Percentiles rank a stretch among this genome's conserved stretches.
Conservation (phyloP, 2,113 vertebrate species). For the Notiomystis cincta region DNA sequence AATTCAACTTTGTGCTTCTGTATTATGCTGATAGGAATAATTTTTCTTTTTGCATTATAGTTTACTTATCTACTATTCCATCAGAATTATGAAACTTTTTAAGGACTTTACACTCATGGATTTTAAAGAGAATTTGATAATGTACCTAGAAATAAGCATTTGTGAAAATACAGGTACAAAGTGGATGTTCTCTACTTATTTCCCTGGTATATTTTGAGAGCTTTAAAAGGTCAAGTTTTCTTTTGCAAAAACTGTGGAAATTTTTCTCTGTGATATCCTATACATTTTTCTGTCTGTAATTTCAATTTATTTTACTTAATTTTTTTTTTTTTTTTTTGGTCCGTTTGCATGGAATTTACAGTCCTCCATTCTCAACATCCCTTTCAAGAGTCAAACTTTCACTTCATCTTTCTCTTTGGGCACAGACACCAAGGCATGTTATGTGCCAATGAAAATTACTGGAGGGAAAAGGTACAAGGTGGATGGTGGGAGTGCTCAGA, state of each 20-base stretch:
- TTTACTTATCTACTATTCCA: background rate
- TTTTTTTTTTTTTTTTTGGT: background rate
- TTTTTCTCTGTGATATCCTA: background rate
- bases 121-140: background rate
- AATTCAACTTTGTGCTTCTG: background rate
- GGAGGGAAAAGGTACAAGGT: background rate
- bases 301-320: background rate
- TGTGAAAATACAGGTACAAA: background rate
- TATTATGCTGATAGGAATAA: background rate
- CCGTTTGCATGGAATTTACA: background rate
- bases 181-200: background rate
- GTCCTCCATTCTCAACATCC: background rate
- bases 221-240: background rate
- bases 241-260: background rate
- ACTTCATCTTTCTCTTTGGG: background rate
- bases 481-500: background rate
- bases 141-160: background rate
- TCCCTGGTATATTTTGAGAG: background rate
- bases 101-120: background rate
- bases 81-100: background rate
- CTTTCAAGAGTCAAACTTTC: background rate
- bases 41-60: background rate
- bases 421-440: background rate
- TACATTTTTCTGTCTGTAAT: background rate
- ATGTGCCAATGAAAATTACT: background rate